A percentile compares a stretch with the other conserved stretches of the same genome.
Conservation (phyloP, 2,113 vertebrate genomes). For the Lutjanus erythropterus region DNA sequence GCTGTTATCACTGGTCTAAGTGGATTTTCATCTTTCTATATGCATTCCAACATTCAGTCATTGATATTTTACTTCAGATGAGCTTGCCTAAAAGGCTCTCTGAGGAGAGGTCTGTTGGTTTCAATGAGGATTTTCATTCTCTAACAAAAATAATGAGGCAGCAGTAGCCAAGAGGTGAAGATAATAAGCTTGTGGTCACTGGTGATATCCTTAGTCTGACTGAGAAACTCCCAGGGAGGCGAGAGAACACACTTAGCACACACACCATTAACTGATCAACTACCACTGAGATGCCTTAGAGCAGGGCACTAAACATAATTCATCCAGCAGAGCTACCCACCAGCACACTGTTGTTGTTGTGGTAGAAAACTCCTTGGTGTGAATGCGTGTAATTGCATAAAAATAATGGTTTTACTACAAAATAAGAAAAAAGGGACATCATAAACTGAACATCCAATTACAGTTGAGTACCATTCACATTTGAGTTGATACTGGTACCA, state of each 20-base stretch:
- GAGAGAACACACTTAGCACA: slow-evolving; percentile 24
- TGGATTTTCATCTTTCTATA: slow-evolving; percentile 60
- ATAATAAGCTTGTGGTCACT: slow-evolving; percentile 56
- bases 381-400: not conserved
- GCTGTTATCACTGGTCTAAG: slow-evolving; percentile 59
- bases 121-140: slow-evolving; percentile 52
- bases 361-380: not conserved
- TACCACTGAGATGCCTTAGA: slow-evolving; percentile 39
- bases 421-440: not conserved
- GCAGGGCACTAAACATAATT: slow-evolving; percentile 43
- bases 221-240: slow-evolving; percentile 24
- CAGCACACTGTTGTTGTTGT: not conserved
- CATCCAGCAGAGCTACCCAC: slow-evolving; percentile 10
- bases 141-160: slow-evolving; percentile 63
- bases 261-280: slow-evolving; percentile 50
- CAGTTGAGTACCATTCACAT: too few relatives aligned
- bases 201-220: slow-evolving; percentile 39
- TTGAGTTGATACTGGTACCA: too few relatives aligned
- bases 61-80: slow-evolving; percentile 68
- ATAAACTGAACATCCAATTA: too few relatives aligned
- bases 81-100: slow-evolving; percentile 39
- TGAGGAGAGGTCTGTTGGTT: slow-evolving; percentile 41
- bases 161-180: slow-evolving; percentile 33
- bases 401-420: not conserved
- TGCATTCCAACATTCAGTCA: slow-evolving; percentile 48